A percentile compares a stretch with the other conserved stretches of the same genome.
Evolutionary conservation across 2,113 vertebrate species (phyloP).

Genomic region (Thomomys bottae): DNA sequence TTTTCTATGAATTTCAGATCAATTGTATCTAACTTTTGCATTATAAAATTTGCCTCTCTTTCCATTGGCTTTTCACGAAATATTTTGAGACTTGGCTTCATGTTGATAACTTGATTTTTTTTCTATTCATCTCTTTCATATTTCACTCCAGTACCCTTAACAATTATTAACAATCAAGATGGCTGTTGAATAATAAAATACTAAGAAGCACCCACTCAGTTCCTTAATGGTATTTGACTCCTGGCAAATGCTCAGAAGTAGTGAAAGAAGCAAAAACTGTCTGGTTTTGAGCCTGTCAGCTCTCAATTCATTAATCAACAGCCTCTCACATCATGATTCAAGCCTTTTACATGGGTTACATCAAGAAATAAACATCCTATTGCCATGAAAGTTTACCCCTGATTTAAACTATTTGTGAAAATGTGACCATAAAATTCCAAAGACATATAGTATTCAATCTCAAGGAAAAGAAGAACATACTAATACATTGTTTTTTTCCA

Average conservation of each 20-base stretch:
- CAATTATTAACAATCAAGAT: constrained; percentile 70
- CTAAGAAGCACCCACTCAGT: constrained; percentile 41
- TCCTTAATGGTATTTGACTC: constrained; percentile 67
- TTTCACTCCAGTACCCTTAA: constrained; percentile 61
- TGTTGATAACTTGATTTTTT: constrained; percentile 37
- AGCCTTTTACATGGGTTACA: neutral
- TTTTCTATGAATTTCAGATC: neutral
- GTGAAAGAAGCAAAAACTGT: neutral
- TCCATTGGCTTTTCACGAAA: neutral
- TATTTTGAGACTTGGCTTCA: constrained; percentile 22
- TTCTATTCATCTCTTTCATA: constrained; percentile 25
- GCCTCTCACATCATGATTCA: neutral
- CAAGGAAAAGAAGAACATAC: neutral
- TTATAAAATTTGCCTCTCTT: constrained; percentile 49
- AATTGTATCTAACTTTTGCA: neutral
- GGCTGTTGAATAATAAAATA: constrained; percentile 65
- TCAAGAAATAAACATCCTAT: neutral
- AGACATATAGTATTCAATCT: neutral
- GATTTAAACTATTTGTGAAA: no score
- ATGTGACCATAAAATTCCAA: neutral
- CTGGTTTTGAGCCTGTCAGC: neutral
- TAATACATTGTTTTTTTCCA: neutral
- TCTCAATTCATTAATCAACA: constrained; percentile 42
- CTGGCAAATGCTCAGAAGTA: constrained; percentile 46
- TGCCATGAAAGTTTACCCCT: neutral